Conservation (phyloP, 2,113 vertebrate species). For the Mungos mungo region DNA sequence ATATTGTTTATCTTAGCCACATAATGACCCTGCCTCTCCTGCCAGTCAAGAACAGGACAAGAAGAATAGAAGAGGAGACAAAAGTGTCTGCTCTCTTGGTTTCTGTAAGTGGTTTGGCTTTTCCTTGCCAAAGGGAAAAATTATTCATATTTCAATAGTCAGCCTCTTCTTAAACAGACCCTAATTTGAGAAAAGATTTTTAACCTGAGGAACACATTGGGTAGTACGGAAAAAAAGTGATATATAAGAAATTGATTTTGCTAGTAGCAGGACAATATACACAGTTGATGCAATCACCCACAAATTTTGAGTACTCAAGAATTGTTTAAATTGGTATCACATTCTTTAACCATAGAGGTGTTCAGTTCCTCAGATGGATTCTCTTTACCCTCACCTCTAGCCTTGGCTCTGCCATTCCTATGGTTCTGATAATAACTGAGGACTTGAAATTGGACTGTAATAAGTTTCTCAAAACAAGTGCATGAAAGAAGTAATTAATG, state of each 20-base stretch:
- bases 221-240: not conserved
- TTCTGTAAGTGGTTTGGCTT: conserved; percentile 24
- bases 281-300: not conserved
- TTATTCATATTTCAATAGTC: not conserved
- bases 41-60: not conserved
- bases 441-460: not conserved
- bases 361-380: not conserved
- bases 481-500: not conserved
- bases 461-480: no score
- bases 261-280: not conserved
- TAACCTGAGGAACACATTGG: not conserved
- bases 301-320: not conserved
- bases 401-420: not conserved
- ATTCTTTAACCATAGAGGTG: not conserved
- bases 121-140: conserved; percentile 22
- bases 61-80: not conserved
- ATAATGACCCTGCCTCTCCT: not conserved
- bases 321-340: not conserved
- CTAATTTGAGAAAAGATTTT: not conserved
- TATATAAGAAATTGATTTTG: not conserved
- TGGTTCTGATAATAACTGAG: not conserved
- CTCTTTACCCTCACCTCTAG: not conserved
- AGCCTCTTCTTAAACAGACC: not conserved
- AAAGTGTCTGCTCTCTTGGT: not conserved
- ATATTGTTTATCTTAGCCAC: not conserved